phyloP scores from a whole-genome alignment of 2,113 vertebrate genomes.

The Sitta europaea region DNA sequence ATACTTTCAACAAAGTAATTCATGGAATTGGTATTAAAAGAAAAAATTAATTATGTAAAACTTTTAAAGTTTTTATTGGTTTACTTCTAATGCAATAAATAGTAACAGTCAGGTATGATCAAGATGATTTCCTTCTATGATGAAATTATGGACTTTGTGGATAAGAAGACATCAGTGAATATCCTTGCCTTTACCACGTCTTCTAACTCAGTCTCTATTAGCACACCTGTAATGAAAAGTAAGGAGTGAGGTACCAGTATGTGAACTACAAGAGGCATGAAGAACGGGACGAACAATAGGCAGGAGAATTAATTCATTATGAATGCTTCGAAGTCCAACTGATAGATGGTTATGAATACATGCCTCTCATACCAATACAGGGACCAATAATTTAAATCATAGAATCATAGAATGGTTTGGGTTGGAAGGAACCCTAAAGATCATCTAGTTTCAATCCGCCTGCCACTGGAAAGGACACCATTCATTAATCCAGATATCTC shows the following conservation, averaged over 20 bases:
- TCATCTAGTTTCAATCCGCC: not conserved
- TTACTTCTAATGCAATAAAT: not conserved
- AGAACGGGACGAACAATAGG: not conserved
- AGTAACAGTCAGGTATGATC: not conserved
- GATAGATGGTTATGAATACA: not conserved
- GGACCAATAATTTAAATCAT: not conserved
- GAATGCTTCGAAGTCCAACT: not conserved
- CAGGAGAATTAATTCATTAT: not conserved
- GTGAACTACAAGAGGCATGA: not conserved
- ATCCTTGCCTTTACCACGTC: not conserved
- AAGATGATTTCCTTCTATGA: not conserved
- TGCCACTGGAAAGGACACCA: fast-evolving
- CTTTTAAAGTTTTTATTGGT: not conserved
- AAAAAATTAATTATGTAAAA: not conserved
- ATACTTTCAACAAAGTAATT: not conserved
- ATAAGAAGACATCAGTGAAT: not conserved
- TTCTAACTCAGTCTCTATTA: not conserved
- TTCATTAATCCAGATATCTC: not conserved
- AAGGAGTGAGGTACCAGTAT: not conserved
- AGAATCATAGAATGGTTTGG: not conserved
- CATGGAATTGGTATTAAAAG: not conserved
- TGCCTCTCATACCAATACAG: not conserved
- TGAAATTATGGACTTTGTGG: not conserved
- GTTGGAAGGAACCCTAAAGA: not conserved
- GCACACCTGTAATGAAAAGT: fast-evolving